Conservation (phyloP, 2,113 vertebrate species). For the Azemiops feae region DNA sequence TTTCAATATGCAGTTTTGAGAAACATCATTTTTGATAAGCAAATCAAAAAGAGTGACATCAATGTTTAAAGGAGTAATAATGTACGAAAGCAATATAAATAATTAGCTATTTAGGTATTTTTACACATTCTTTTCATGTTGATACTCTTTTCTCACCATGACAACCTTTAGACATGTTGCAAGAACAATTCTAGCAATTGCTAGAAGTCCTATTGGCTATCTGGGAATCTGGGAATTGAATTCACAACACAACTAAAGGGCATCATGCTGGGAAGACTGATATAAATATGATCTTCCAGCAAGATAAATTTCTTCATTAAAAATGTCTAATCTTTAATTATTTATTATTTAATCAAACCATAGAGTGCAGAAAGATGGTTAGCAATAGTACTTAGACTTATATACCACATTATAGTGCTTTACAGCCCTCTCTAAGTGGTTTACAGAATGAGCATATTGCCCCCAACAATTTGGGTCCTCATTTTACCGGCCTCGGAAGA, state of each 20-base stretch:
- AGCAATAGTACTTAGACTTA: not conserved
- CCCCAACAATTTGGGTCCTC: not conserved
- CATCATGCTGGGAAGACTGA: not conserved
- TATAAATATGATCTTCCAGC: not conserved
- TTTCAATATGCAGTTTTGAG: not conserved
- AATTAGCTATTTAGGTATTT: not conserved
- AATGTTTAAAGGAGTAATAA: not conserved
- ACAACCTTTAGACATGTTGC: not conserved
- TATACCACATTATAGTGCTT: not conserved
- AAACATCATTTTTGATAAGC: not conserved
- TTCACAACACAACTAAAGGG: not conserved
- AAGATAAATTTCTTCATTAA: not conserved
- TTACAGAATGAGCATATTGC: not conserved
- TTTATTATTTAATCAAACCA: not conserved
- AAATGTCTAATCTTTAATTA: not conserved
- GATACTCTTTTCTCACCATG: not conserved
- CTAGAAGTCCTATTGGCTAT: not conserved
- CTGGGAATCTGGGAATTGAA: not conserved
- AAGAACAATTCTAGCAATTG: not conserved
- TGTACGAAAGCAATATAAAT: not conserved
- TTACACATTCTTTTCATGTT: not conserved
- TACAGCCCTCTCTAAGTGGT: not conserved
- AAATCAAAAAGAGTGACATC: not conserved
- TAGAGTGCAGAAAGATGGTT: not conserved
- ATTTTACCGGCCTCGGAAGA: not conserved